Evolutionary conservation across 2,113 vertebrate genomes (phyloP), one percentile per base, ranked within the genome.

Genomic region (Pampusana beccarii): DNA sequence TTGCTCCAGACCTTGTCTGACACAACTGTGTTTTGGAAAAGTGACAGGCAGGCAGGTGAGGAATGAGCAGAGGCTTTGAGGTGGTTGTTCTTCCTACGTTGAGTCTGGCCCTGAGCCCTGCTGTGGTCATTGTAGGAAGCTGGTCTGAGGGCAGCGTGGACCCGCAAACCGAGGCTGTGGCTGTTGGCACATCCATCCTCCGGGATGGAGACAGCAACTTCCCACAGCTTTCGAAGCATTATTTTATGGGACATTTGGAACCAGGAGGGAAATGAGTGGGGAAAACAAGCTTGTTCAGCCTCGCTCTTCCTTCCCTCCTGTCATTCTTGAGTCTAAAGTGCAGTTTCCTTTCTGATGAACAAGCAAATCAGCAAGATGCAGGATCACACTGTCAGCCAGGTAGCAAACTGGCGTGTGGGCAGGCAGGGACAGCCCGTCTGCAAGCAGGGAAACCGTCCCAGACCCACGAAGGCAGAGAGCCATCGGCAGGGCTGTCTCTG

Each of bases 281-380:
- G 24, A 62, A 89, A 94, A 90, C 57, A 84, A 93, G 12, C 67
- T 82, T 58, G 17, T 51, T 88, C 31, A 72, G 62, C 82, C 31
- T 64, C 1, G 8, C 16, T 18, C 88, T 96, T 97, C 90, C 92
- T 96, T 94, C 79, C 87, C 51, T 90, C 14, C 28, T 83, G 38
- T 72, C 73, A 71, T 57, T 57, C 54, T 80, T 40, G 36, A 80
- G 21, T 44, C 58, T 58, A 38, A n/a, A 64, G 85, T 93, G 48
- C 87, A 73, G 93, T 92, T 96, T 97, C 94, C 94, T 88, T 86
- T 85, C 51, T 51, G 51, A 17, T 36, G 20, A 93, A 8, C 10
- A 31, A 38, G 18, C 54, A 86, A 16, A 83, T 62, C 0, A 0
- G 46, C 44, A 42, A 65, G 53, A 64, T 29, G 8, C 10, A 50